Base-by-base conservation (phyloP, 2,888 invertebrate genomes). In the Heteromurus nitidus region DNA sequence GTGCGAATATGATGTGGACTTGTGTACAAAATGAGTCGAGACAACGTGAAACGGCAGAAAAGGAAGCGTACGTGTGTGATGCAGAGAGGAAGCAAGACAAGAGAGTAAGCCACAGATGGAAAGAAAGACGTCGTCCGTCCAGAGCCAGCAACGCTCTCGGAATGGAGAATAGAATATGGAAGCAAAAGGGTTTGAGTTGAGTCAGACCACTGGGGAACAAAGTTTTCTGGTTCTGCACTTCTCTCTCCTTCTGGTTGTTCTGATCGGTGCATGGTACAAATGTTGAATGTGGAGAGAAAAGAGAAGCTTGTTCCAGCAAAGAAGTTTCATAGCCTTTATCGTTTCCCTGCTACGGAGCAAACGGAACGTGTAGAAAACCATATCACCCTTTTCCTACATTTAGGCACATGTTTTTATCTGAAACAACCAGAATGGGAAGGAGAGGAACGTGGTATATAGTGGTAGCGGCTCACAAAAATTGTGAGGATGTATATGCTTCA, bases 141-240 rank as follows among this genome's bases (percentile, higher is more conserved):
- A 47, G 47, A n/a, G n/a, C n/a, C n/a, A n/a, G n/a, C n/a, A n/a
- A n/a, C n/a, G n/a, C n/a, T n/a, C n/a, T n/a, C n/a, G n/a, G n/a
- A n/a, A n/a, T n/a, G n/a, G n/a, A n/a, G n/a, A n/a, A n/a, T n/a
- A n/a, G n/a, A n/a, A n/a, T n/a, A n/a, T n/a, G n/a, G n/a, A n/a
- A 55, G 55, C 5, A 16, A 30, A 53, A 47, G 53, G 44, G 36
- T n/a, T 16, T 20, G n/a, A 44, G 44, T 55, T 55, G 55, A 70
- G 55, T 70, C 69, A 70, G 55, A 70, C 31, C 75, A 60, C 68
- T 68, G 18, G 67, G 60, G 68, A 76, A 62, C 69, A 1, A 55
- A 68, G 31, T 42, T 55, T 55, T 75, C 62, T 73, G 60, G 72
- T 44, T 60, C 24, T 60, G 60, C 60, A 44, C 13, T 26, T 47